phyloP scores from a whole-genome alignment of 2,113 vertebrate genomes.

The Otocyon megalotis region DNA sequence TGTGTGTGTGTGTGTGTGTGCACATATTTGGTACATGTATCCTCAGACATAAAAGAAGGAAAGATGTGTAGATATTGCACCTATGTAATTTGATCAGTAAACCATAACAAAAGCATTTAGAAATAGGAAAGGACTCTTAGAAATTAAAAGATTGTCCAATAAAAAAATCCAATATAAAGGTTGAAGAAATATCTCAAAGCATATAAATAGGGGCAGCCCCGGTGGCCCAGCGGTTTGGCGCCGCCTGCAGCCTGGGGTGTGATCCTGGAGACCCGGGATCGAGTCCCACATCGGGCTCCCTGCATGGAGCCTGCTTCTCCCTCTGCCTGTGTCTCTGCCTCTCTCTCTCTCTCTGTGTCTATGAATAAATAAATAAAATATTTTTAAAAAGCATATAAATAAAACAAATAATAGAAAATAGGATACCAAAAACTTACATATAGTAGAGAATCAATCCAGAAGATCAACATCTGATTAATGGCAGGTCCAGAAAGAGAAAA shows the following conservation, averaged over 20 bases:
- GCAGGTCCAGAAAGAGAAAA: not conserved
- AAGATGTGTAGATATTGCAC: not conserved
- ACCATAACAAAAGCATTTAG: not conserved
- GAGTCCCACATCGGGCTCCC: too few relatives aligned
- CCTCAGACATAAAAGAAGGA: constrained; percentile 19
- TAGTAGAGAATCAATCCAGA: not conserved
- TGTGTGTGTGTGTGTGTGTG: not conserved
- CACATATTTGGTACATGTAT: not conserved
- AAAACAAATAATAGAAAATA: not conserved
- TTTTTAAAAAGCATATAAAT: not conserved
- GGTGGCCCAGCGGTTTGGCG: too few relatives aligned
- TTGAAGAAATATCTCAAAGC: not conserved
- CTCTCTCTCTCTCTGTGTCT: too few relatives aligned
- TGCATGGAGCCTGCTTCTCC: too few relatives aligned
- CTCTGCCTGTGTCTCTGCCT: too few relatives aligned
- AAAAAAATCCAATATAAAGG: not conserved
- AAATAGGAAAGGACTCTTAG: not conserved
- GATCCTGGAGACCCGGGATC: too few relatives aligned
- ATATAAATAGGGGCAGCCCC: not conserved
- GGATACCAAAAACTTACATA: not conserved
- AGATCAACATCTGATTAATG: not conserved
- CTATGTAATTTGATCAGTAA: not conserved
- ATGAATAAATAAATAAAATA: too few relatives aligned
- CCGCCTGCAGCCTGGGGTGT: too few relatives aligned
- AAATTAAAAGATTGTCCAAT: not conserved